phyloP scores from a whole-genome alignment of 2,888 invertebrate genomes.

The Mesodorylaimus sp. region DNA sequence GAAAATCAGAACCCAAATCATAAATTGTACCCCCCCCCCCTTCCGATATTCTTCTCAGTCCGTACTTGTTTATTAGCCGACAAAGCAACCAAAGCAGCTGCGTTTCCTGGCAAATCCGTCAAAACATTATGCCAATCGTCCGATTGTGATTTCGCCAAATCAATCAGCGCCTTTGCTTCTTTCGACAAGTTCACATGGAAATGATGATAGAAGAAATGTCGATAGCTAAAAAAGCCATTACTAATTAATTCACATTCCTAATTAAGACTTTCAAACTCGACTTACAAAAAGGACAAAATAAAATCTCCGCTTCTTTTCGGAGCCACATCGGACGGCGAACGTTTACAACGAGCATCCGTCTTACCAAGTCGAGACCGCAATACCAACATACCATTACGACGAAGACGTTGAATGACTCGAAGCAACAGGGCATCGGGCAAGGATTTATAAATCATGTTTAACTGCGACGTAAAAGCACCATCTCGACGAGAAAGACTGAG shows the following conservation, averaged over 20 bases:
- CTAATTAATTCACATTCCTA: not conserved
- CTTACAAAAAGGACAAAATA: not conserved
- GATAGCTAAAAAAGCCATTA: slow-evolving; percentile 8
- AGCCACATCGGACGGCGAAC: no score
- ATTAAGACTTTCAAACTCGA: not conserved
- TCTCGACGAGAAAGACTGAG: not conserved
- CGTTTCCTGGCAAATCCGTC: not conserved
- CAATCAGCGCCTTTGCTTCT: not conserved
- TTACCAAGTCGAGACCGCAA: no score
- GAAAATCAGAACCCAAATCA: no score
- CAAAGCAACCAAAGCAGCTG: not conserved
- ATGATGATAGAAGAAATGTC: slow-evolving; percentile 11
- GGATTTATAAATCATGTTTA: not conserved
- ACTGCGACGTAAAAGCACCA: not conserved
- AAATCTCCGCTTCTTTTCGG: not conserved
- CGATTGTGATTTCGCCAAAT: not conserved
- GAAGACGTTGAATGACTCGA: not conserved
- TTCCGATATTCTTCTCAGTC: no score
- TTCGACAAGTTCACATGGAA: slow-evolving; percentile 1
- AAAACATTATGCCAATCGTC: not conserved
- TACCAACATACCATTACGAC: no score
- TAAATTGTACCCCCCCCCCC: no score
- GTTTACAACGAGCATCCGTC: no score
- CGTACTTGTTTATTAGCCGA: not conserved
- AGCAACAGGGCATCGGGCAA: not conserved